Conservation (phyloP, 1,140 invertebrate species). For the Stegodyphus mimosarum region DNA sequence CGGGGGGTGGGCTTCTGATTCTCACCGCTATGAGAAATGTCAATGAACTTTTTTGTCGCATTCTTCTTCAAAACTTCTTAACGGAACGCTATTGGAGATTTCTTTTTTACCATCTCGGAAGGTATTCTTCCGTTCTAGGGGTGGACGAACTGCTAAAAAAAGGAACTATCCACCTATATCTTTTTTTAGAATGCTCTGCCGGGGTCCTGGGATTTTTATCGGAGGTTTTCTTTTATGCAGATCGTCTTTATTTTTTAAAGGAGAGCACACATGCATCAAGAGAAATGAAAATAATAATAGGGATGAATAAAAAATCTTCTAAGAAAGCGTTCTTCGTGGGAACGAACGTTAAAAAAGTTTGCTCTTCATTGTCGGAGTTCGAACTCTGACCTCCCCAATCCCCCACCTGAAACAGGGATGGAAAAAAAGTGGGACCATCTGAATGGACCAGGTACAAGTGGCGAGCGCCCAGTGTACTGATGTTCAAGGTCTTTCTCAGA, state of each 20-base stretch:
- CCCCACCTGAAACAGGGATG: slow-evolving; percentile 34
- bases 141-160: slow-evolving; percentile 34
- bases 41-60: slow-evolving; percentile 48
- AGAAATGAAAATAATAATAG: slow-evolving; percentile 51
- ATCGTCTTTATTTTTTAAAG: slow-evolving; percentile 31
- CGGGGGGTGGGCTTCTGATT: slow-evolving; percentile 12
- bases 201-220: slow-evolving; percentile 53
- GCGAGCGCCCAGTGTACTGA: neutral
- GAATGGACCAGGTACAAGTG: slow-evolving; percentile 42
- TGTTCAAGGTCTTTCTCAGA: slow-evolving; percentile 34
- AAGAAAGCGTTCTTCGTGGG: slow-evolving; percentile 24
- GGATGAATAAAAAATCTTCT: slow-evolving; percentile 41
- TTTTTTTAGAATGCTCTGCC: slow-evolving; percentile 11
- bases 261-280: neutral
- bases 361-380: slow-evolving; percentile 35
- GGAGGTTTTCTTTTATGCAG: slow-evolving; percentile 35
- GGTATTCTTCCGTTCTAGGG: slow-evolving; percentile 23
- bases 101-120: slow-evolving; percentile 19
- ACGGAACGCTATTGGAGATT: slow-evolving; percentile 37
- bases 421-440: slow-evolving; percentile 28
- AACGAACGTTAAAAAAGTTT: slow-evolving; percentile 43
- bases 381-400: slow-evolving; percentile 32
- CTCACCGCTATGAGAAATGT: slow-evolving; percentile 48
- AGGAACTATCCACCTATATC: neutral
- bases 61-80: slow-evolving; percentile 25